Base-by-base conservation (phyloP, 2,797 vertebrate genomes). In the Falco columbarius region DNA sequence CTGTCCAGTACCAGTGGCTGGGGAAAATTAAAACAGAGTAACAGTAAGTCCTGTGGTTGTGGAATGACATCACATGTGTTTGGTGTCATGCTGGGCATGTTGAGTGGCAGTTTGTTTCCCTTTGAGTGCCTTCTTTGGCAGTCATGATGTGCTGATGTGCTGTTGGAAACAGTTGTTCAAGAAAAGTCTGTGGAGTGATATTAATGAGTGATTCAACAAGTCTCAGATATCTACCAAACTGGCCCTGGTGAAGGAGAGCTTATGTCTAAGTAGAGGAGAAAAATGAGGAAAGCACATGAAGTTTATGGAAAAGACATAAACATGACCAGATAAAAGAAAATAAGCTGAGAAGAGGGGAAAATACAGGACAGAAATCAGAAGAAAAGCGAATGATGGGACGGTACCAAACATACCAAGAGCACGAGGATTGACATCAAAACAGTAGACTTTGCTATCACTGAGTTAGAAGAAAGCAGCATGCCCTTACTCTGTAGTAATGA, bases 61-160 rank as follows among this genome's bases (percentile, higher is more conserved):
- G 76, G 52, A 92, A 91, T 90, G 85, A 79, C 52, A 67, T 95
- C 73, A 80, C 52, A 59, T 66, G 66, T 77, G 63, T 92, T 87
- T 84, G 55, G 47, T 93, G 88, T 94, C 90, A 82, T 59, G 52
- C 82, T 86, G 81, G 47, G 86, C 44, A 80, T 9, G 59, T 38
- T 91, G 73, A 95, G 76, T 88, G 67, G 59, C 77, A 93, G 66
- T 71, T 86, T 91, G 42, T 90, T 96, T 90, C 90, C 79, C 76
- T 86, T 61, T 88, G 42, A 91, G 62, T 13, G 6, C 51, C 30
- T 20, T 29, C 68, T 68, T 94, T 92, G 88, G 85, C 91, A 95
- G 68, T 84, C 59, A 7, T 20, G n/a, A 67, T 67, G 83, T 77
- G 76, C 77, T 92, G 81, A 90, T 87, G 90, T 80, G 56, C 65